Conservation (phyloP, 1,140 invertebrate species). For the Drosophila repleta region DNA sequence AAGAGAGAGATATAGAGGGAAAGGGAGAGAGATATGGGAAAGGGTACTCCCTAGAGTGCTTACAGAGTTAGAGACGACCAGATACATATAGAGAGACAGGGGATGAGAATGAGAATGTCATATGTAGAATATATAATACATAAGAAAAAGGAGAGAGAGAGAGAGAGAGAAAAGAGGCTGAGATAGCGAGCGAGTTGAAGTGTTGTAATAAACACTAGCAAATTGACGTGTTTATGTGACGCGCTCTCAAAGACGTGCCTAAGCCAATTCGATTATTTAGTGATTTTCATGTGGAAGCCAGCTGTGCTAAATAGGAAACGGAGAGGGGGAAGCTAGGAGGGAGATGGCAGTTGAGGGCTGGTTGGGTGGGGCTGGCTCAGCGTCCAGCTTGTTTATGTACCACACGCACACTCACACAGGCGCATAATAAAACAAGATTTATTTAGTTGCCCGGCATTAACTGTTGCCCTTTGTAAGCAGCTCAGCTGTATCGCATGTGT, state of each 20-base stretch:
- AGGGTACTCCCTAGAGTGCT: too few relatives aligned
- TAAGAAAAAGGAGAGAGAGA: not conserved
- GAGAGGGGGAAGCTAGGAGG: not conserved
- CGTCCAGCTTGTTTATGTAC: constrained; percentile 28
- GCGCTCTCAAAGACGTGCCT: constrained; percentile 46
- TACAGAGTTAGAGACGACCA: too few relatives aligned
- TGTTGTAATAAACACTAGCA: constrained; percentile 53
- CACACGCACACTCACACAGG: constrained; percentile 15
- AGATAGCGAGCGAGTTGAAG: not conserved
- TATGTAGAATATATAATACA: too few relatives aligned
- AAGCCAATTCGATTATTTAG: constrained; percentile 75
- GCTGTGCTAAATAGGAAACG: constrained; percentile 29
- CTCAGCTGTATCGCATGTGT: constrained; percentile 24
- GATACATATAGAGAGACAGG: not conserved
- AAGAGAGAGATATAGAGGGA: not conserved
- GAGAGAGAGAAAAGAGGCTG: not conserved
- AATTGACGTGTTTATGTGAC: constrained; percentile 75
- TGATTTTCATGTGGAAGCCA: constrained; percentile 47
- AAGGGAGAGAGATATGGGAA: not conserved
- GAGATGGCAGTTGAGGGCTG: not conserved
- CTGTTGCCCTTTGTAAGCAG: constrained; percentile 72
- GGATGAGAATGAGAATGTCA: too few relatives aligned
- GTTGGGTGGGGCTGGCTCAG: not conserved
- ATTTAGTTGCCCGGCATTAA: constrained; percentile 79
- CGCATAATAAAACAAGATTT: constrained; percentile 78